These are phyloP conservation scores for Oryzias woworae DNA, from an alignment of 2,113 vertebrate genomes.

Conservation along the genomic window DNA sequence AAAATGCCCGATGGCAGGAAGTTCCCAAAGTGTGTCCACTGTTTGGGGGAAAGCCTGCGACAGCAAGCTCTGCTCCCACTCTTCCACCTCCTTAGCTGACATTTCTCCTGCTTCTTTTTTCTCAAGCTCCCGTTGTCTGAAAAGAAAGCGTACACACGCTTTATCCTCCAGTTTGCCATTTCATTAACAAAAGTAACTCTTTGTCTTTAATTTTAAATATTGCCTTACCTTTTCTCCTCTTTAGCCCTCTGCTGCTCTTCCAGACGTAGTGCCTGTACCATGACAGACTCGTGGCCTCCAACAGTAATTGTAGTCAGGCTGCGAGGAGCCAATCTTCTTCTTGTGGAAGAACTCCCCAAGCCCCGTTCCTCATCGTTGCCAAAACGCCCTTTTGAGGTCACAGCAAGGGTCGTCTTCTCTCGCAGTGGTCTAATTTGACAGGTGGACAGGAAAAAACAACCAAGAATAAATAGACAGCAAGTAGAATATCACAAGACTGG, in stretches of 20 bases:
- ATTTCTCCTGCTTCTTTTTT: conserved; percentile 95
- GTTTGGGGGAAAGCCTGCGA: conserved; percentile 84
- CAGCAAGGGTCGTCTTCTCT: conserved; percentile 89
- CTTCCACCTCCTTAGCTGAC: conserved; percentile 92
- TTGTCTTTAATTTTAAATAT: background rate
- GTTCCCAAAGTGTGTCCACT: conserved; percentile 93
- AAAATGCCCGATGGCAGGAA: conserved; percentile 97
- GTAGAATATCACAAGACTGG: too few relatives aligned
- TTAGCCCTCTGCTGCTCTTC: conserved; percentile 93
- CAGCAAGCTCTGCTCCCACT: conserved; percentile 91
- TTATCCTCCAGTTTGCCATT: background rate
- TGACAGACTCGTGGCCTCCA: conserved; percentile 88
- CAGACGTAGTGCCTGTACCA: conserved; percentile 90
- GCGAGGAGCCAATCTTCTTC: conserved; percentile 84
- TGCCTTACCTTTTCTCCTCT: conserved; percentile 90
- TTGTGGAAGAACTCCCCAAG: conserved; percentile 81
- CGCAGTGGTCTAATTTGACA: conserved; percentile 83
- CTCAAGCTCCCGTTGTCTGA: conserved; percentile 92
- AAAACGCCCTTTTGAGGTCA: conserved; percentile 88
- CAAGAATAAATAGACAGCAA: background rate
- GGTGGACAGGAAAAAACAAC: background rate
- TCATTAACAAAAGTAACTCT: background rate
- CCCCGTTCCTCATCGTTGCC: conserved; percentile 87
- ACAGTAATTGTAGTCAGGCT: conserved; percentile 84
- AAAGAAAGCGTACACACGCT: conserved; percentile 5